Evolutionary conservation across 1,140 invertebrate species (phyloP), one percentile per base, ranked within the genome.

Genomic region (Prorops nasuta): DNA sequence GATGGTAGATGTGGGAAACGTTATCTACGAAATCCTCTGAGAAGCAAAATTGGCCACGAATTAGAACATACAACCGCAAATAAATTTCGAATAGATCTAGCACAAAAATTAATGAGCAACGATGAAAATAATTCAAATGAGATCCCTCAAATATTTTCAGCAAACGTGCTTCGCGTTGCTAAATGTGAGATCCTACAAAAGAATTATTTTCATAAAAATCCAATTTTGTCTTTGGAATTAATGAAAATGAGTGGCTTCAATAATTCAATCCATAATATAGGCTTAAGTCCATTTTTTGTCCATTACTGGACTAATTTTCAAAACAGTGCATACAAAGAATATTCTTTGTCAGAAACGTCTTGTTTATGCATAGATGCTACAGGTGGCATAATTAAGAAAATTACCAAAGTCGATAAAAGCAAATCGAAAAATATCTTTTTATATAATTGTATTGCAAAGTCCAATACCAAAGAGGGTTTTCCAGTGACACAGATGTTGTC

Each of bases 291-390:
- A n/a, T 55, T 63, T 44, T 49, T 3, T 24, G 55, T 58, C 3
- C 48, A 55, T 35, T 63, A 55, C 35, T 58, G 51, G 51, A 43
- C 51, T 1, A 55, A 44, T 39, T 44, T 45, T 24, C 61, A 63
- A 44, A n/a, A 47, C 0, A 35, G 52, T 18, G 40, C 55, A 4
- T 61, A 53, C 21, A 34, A 42, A 28, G 14, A 20, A 14, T 49
- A 45, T 45, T 40, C 48, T 6, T 39, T 36, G 18, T 16, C n/a
- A 16, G 41, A 51, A 20, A 17, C 37, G n/a, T 19, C 41, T 17
- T 34, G 34, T 8, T 21, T 44, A 9, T 22, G 31, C 3, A 44
- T 59, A 9, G 56, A 64, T 51, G 58, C 58, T 4, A 61, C 56
- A 3, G 62, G 62, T 1, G 38, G 43, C 17, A 41, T 59, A 17